phyloP scores from a whole-genome alignment of 2,113 vertebrate genomes.

The Dryoscopus gambensis region DNA sequence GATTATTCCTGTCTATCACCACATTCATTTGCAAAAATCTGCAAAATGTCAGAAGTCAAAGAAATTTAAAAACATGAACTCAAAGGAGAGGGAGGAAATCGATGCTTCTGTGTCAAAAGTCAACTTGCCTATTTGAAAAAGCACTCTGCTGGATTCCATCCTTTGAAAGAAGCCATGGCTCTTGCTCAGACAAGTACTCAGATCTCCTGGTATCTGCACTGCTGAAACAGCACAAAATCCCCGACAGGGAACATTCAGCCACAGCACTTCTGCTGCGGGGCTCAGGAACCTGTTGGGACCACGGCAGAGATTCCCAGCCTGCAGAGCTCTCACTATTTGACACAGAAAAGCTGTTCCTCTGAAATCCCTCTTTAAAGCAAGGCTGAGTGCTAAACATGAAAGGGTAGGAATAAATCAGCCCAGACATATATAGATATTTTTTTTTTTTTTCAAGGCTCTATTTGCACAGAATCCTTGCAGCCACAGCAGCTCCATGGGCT shows the following conservation, averaged over 20 bases:
- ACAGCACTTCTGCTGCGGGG: background rate
- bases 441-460: no score
- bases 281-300: background rate
- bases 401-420: background rate
- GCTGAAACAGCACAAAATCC: background rate
- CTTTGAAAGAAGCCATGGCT: background rate
- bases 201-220: background rate
- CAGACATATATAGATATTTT: background rate
- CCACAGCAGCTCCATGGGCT: background rate
- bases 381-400: background rate
- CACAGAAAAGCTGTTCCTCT: background rate
- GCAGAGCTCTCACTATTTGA: background rate
- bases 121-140: background rate
- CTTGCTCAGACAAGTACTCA: background rate
- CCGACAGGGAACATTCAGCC: accelerated
- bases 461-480: background rate
- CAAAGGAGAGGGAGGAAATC: background rate
- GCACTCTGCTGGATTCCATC: background rate
- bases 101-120: background rate
- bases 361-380: background rate
- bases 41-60: background rate
- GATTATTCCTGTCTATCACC: background rate
- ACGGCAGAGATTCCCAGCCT: background rate
- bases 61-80: background rate
- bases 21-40: background rate